Base-by-base conservation (phyloP, 2,797 vertebrate genomes). In the Pseudomugil tenellus region DNA sequence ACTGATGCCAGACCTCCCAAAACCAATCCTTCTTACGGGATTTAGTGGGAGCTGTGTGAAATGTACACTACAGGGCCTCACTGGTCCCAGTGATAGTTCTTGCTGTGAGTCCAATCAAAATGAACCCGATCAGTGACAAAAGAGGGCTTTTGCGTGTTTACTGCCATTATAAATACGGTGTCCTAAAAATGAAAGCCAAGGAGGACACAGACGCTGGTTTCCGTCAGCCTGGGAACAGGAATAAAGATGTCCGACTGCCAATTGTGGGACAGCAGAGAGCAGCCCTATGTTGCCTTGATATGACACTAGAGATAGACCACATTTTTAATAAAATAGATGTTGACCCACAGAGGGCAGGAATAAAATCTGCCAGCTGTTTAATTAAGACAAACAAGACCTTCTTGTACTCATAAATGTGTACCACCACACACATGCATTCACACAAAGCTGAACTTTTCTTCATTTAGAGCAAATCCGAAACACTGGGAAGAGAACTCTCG, bases 11-110 rank as follows among this genome's bases (percentile, higher is more conserved):
- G 89, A 86, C 86, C 74, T 83, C 68, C 83, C 72, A 70, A 92
- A 92, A 90, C 91, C 88, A 88, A 92, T 92, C 87, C 86, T 83
- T 89, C 84, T 92, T 87, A 92, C 81, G 91, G 90, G 92, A 92
- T 92, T 93, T 91, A 90, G 83, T 61, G 43, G 64, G 66, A 76
- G 76, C 84, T 82, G 81, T 81, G 76, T 87, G 84, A 89, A 87
- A 90, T 83, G 88, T 83, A 85, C 87, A 84, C 77, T 86, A 85
- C 83, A 69, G 81, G 84, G 78, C 79, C 83, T 84, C 68, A 70
- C 64, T 65, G 61, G 77, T 72, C 84, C 79, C 84, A 60, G 48
- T 72, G 80, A 88, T 79, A 80, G 82, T 72, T 76, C 77, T 76
- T 46, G 54, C 80, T 79, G 65, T 35, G 80, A 85, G 79, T 86